Percentiles rank a stretch among this genome's conserved stretches.
Conservation (phyloP, 2,888 invertebrate species). For the Drosophila emarginata region DNA sequence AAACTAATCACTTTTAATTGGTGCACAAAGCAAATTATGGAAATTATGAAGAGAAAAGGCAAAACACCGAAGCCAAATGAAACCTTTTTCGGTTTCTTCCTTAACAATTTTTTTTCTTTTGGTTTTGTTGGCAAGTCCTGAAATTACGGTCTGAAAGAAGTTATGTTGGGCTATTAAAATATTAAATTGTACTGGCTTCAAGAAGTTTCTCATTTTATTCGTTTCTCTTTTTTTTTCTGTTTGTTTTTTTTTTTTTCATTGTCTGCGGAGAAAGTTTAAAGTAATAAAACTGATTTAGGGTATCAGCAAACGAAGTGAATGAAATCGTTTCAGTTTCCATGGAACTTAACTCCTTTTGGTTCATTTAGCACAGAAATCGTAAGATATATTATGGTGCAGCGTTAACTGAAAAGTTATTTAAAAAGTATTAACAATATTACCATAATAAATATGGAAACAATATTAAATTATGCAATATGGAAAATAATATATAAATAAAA, state of each 20-base stretch:
- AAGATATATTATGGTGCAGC: background rate
- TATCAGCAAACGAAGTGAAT: conserved; percentile 5
- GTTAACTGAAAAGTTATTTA: background rate
- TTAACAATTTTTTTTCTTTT: background rate
- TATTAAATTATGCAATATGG: no score
- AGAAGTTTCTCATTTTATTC: conserved; percentile 1
- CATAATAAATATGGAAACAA: no score
- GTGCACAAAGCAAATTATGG: conserved; percentile 61
- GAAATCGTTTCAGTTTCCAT: background rate
- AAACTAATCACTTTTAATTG: conserved; percentile 76
- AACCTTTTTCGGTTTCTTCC: conserved; percentile 41
- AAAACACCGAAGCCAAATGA: conserved; percentile 14
- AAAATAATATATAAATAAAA: no score
- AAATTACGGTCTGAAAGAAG: conserved; percentile 24
- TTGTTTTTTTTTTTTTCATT: background rate
- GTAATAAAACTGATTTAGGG: conserved; percentile 7
- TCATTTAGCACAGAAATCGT: background rate
- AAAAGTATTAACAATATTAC: no score
- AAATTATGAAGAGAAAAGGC: conserved; percentile 44
- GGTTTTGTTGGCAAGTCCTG: background rate
- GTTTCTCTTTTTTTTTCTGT: background rate
- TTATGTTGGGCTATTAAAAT: conserved; percentile 64
- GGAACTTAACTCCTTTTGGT: background rate
- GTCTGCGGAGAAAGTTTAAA: conserved; percentile 2
- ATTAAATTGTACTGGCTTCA: conserved; percentile 41